Conservation (phyloP, 2,113 vertebrate species). For the Gobiocypris rarus region DNA sequence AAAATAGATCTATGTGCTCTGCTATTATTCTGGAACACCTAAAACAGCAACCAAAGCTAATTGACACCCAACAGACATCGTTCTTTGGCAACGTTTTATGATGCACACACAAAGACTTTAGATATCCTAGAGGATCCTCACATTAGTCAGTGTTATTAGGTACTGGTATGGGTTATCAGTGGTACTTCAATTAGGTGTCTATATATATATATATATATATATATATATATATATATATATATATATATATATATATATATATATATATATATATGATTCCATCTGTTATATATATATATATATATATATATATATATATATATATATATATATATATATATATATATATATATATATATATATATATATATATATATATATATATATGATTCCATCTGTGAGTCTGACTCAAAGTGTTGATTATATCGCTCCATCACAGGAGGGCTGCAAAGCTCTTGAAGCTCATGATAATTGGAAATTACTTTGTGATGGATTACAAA, state of each 20-base stretch:
- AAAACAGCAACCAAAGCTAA: slow-evolving; percentile 13
- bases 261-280: too few species aligned
- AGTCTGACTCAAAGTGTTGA: slow-evolving; percentile 20
- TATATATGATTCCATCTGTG: slow-evolving; percentile 6
- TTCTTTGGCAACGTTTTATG: neutral
- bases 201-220: too few species aligned
- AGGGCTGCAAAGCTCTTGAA: slow-evolving; percentile 26
- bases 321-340: too few species aligned
- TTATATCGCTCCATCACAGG: slow-evolving; percentile 11
- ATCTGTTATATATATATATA: too few species aligned
- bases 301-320: too few species aligned
- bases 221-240: too few species aligned
- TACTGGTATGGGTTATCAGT: neutral
- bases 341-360: too few species aligned
- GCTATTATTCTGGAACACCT: neutral
- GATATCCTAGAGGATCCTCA: neutral
- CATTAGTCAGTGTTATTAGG: neutral
- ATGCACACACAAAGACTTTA: neutral
- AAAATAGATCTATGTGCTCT: too few species aligned
- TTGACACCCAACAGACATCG: neutral
- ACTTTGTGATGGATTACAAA: slow-evolving; percentile 16
- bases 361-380: neutral
- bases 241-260: too few species aligned
- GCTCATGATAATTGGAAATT: slow-evolving; percentile 30
- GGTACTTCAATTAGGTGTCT: slow-evolving; percentile 13